These are phyloP conservation scores for Heliocidaris tuberculata DNA, from an alignment of 35 echinoderm and acorn worm genomes.

Conservation along the genomic window DNA sequence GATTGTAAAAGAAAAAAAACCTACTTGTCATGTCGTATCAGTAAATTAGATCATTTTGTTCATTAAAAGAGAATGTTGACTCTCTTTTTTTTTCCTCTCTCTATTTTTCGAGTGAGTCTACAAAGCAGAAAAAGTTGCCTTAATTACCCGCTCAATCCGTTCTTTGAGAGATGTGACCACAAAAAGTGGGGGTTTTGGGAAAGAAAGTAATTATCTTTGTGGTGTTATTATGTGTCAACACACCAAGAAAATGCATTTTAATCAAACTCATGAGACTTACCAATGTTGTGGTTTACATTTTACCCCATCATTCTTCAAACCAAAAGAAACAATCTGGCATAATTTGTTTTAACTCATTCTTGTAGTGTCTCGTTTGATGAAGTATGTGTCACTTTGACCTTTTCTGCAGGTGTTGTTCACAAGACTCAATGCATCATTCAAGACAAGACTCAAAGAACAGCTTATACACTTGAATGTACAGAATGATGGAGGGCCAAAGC, in stretches of 20 bases:
- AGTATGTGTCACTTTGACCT: background rate
- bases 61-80: too few relatives aligned
- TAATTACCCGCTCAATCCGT: too few relatives aligned
- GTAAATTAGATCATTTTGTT: too few relatives aligned
- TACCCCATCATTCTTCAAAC: background rate
- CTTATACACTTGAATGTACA: slow-evolving; percentile 79
- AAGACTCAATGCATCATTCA: slow-evolving; percentile 92
- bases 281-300: too few relatives aligned
- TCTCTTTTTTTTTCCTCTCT: too few relatives aligned
- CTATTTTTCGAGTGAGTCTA: too few relatives aligned
- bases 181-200: too few relatives aligned
- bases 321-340: background rate
- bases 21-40: too few relatives aligned
- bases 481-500: slow-evolving; percentile 98
- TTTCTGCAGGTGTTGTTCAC: slow-evolving; percentile 83
- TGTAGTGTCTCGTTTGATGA: background rate
- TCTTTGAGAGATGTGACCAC: too few relatives aligned
- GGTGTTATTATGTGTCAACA: background rate
- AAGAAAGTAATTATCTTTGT: background rate
- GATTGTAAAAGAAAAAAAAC: too few relatives aligned
- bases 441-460: slow-evolving; percentile 80
- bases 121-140: too few relatives aligned
- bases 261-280: background rate
- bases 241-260: background rate
- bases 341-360: background rate